Evolutionary conservation across 2,888 invertebrate species (phyloP), one percentile per base, ranked within the genome.

Genomic region (Tribolium freemani): DNA sequence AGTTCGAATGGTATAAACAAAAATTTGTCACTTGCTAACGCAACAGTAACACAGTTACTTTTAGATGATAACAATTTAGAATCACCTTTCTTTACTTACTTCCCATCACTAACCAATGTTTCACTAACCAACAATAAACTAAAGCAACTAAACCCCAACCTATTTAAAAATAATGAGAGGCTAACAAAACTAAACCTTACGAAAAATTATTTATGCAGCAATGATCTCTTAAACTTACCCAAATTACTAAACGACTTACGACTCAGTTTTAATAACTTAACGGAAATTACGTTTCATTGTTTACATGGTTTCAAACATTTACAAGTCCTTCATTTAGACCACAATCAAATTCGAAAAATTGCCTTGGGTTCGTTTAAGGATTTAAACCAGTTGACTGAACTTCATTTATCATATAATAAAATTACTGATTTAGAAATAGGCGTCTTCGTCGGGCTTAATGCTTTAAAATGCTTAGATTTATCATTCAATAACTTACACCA

Each of bases 331-430:
- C 3, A 13, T 21, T 38, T 69, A 20, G 30, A 26, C 8, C 53
- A 69, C 30, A 69, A 69, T 53, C 6, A 45, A 60, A 69, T 69
- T 9, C 3, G 2, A 6, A 6, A 1, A 21, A 21, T 69, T 21
- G 3, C 10, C 10, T 26, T 61, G 8, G 61, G 60, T 5, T 51
- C 30, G 21, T 69, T 69, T 53, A 11, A 45, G 16, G 10, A 69
- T 53, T 46, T 69, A 26, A 46, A 61, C 31, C 10, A 10, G 21
- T 44, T 69, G 45, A 13, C 0, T 11, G 10, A 38, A 11, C 21
- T 69, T n/a, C 16, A 69, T 69, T 53, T 69, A 16, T 60, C 69
- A 6, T 21, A 50, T 31, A 68, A 68, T 21, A 6, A 54, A 6
- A 44, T 66, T 44, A 16, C 16, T 10, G 11, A 4, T 53, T 66